Evolutionary conservation across 2,888 invertebrate genomes (phyloP).

Genomic region (Cheiracanthium punctorium): DNA sequence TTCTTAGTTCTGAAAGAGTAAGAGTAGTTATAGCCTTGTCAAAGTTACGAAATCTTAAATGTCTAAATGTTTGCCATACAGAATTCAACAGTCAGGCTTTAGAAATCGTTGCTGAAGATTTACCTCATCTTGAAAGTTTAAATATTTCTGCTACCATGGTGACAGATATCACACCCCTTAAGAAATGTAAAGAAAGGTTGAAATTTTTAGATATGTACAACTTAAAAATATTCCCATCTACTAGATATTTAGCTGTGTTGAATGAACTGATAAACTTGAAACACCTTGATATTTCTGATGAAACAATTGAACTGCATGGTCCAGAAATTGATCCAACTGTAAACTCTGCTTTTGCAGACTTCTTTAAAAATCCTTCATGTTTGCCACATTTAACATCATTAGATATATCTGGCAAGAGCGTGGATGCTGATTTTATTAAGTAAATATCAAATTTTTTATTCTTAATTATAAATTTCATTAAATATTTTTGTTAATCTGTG

Average conservation of each 20-base stretch:
- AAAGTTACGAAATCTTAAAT: slow-evolving; percentile 80
- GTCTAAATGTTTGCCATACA: slow-evolving; percentile 82
- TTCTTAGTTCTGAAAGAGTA: slow-evolving; percentile 80
- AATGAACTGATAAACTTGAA: slow-evolving; percentile 78
- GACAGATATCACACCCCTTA: slow-evolving; percentile 67
- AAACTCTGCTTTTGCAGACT: slow-evolving; percentile 56
- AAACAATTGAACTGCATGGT: slow-evolving; percentile 76
- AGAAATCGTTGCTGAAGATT: slow-evolving; percentile 82
- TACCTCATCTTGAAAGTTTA: slow-evolving; percentile 81
- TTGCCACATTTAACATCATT: slow-evolving; percentile 80
- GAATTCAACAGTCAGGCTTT: slow-evolving; percentile 82
- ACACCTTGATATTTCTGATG: slow-evolving; percentile 80
- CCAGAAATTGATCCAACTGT: background rate
- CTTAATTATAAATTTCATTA: no score
- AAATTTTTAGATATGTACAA: slow-evolving; percentile 81
- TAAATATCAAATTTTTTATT: slow-evolving; percentile 72
- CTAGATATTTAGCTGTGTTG: slow-evolving; percentile 78
- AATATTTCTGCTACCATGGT: slow-evolving; percentile 81
- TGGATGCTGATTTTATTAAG: slow-evolving; percentile 77
- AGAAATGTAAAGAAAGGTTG: slow-evolving; percentile 79
- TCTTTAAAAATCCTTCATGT: slow-evolving; percentile 73
- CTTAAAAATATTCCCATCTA: slow-evolving; percentile 74
- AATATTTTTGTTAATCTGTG: no score
- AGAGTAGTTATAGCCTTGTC: slow-evolving; percentile 81
- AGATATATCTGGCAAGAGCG: slow-evolving; percentile 82